phyloP scores from a whole-genome alignment of 2,113 vertebrate genomes.

The Oostethus manadensis region DNA sequence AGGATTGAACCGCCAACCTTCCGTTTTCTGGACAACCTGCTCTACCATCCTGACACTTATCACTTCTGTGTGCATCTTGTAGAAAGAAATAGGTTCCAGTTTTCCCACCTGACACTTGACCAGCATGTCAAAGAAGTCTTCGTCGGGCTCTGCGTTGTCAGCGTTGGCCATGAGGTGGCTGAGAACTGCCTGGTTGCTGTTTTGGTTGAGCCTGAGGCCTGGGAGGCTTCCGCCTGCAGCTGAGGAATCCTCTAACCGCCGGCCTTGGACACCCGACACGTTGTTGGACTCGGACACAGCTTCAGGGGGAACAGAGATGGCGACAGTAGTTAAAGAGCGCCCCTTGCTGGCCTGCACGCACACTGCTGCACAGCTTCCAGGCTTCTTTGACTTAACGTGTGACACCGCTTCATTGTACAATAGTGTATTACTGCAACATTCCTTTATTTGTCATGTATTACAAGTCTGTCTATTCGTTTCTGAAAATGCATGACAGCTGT shows the following conservation, averaged over 20 bases:
- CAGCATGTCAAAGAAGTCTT: constrained; percentile 91
- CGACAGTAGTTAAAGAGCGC: background rate
- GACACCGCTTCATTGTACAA: no score
- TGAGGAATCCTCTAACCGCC: constrained; percentile 78
- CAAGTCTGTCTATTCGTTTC: no score
- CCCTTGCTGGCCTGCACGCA: no score
- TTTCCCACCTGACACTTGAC: constrained; percentile 85
- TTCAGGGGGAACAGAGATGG: constrained; percentile 33
- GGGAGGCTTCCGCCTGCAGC: constrained; percentile 74
- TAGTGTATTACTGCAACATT: no score
- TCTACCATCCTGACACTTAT: no score
- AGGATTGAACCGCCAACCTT: no score
- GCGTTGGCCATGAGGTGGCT: constrained; percentile 75
- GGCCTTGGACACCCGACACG: constrained; percentile 77
- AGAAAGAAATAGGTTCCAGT: background rate
- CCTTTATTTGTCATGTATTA: no score
- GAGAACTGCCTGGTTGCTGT: constrained; percentile 67
- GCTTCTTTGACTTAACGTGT: no score
- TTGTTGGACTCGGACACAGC: constrained; percentile 72
- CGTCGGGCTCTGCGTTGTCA: constrained; percentile 77
- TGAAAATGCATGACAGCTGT: no score
- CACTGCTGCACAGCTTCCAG: no score
- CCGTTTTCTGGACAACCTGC: no score
- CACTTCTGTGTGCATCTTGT: no score
- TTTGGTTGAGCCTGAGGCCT: constrained; percentile 77